A percentile compares a stretch with the other conserved stretches of the same genome.
Conservation (phyloP, 1,140 invertebrate genomes). For the Pristionchus pacificus region DNA sequence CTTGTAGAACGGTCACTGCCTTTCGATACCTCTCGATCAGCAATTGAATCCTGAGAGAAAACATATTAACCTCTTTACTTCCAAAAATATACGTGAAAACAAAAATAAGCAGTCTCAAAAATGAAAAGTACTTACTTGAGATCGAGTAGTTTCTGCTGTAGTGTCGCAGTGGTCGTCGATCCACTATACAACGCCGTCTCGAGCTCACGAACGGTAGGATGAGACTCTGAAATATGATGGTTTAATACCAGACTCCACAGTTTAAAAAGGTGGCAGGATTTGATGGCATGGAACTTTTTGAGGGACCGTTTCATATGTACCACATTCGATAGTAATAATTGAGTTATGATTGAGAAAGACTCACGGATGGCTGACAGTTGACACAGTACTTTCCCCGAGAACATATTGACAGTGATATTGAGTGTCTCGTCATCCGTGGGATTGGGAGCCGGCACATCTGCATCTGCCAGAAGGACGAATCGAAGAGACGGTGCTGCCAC, state of each 20-base stretch:
- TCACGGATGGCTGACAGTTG: slow-evolving; percentile 15
- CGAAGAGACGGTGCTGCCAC: not conserved
- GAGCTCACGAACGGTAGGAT: not conserved
- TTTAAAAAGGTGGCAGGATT: too few relatives aligned
- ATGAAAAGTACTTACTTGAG: too few relatives aligned
- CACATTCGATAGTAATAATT: too few relatives aligned
- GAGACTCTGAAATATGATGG: not conserved
- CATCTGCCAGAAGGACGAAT: slow-evolving; percentile 62
- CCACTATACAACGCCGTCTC: not conserved
- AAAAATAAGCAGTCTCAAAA: too few relatives aligned
- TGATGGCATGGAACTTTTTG: too few relatives aligned
- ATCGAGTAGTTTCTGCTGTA: too few relatives aligned
- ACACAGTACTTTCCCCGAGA: slow-evolving; percentile 35
- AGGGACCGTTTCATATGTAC: too few relatives aligned
- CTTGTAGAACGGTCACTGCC: slow-evolving; percentile 25
- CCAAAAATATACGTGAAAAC: too few relatives aligned
- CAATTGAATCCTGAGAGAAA: slow-evolving; percentile 20
- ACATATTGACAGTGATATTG: slow-evolving; percentile 33
- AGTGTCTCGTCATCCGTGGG: slow-evolving; percentile 28
- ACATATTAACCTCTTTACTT: slow-evolving; percentile 1
- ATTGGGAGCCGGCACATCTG: slow-evolving; percentile 5
- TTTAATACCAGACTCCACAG: not conserved
- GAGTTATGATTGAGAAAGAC: too few relatives aligned
- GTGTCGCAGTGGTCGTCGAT: not conserved
- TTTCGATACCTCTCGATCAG: slow-evolving; percentile 30